Conservation (phyloP, 2,797 vertebrate species). For the Malurus leucopterus region DNA sequence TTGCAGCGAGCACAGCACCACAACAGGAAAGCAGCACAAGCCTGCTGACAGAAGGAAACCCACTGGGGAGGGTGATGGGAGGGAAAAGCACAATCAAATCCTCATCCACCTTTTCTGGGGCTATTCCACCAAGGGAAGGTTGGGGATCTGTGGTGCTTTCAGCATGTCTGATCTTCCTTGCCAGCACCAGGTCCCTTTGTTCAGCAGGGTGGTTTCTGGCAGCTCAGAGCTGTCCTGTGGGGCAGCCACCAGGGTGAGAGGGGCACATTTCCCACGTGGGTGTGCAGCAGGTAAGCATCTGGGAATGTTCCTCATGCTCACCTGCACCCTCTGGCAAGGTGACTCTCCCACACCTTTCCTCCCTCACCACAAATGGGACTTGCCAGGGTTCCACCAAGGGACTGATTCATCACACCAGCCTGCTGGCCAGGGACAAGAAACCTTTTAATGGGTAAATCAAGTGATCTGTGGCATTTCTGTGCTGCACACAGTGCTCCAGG, state of each 20-base stretch:
- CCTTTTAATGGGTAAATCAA: background rate
- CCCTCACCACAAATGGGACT: background rate
- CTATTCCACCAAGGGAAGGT: background rate
- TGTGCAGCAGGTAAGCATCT: fast-evolving
- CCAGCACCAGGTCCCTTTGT: background rate
- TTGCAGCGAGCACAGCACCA: background rate
- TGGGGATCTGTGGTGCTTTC: background rate
- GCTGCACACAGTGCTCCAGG: background rate
- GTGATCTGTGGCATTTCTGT: fast-evolving
- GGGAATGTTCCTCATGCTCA: background rate
- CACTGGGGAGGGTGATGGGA: background rate
- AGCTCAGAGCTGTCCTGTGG: background rate
- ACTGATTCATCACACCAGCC: background rate
- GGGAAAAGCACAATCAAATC: background rate
- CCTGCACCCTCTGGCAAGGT: background rate
- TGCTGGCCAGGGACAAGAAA: background rate
- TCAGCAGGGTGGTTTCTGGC: background rate
- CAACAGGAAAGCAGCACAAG: background rate
- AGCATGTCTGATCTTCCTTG: background rate
- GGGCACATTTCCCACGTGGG: background rate
- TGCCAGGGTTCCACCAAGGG: background rate
- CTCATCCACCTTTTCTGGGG: background rate
- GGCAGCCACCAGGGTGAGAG: background rate
- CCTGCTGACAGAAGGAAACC: background rate
- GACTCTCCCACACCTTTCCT: background rate